phyloP scores from a whole-genome alignment of 2,113 vertebrate genomes.

The Mystacornis crossleyi region DNA sequence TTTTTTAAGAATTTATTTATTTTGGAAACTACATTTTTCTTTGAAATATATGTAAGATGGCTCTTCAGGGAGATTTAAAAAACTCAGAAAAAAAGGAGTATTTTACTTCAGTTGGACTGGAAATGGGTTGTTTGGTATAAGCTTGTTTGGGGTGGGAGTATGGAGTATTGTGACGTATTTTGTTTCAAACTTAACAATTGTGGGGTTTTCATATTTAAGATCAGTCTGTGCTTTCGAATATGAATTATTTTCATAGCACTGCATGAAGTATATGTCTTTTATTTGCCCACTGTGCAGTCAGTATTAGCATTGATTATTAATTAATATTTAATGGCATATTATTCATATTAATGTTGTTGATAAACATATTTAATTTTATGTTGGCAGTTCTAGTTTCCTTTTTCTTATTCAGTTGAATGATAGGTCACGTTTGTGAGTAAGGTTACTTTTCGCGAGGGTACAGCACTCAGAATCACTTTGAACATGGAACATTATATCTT shows the following conservation, averaged over 20 bases:
- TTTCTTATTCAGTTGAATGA: background rate
- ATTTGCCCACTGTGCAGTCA: background rate
- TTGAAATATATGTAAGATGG: background rate
- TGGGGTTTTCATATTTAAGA: background rate
- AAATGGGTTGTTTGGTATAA: rapidly evolving
- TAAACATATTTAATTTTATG: background rate
- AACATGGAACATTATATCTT: background rate
- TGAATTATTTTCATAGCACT: background rate
- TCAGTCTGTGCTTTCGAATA: background rate
- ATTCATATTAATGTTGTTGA: background rate
- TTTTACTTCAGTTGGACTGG: background rate
- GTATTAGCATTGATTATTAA: background rate
- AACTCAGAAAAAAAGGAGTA: background rate
- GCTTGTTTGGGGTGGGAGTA: background rate
- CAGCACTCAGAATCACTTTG: background rate
- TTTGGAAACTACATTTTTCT: background rate
- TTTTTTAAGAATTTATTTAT: background rate
- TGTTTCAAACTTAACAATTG: background rate
- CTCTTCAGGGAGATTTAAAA: background rate
- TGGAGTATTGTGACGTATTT: background rate
- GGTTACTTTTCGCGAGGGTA: background rate
- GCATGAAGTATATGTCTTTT: background rate
- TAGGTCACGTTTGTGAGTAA: background rate
- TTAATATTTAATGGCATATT: background rate
- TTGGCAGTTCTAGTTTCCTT: background rate